These are phyloP conservation scores for Mesaphorura yosii DNA, from an alignment of 1,140 invertebrate genomes.

Conservation along the genomic window DNA sequence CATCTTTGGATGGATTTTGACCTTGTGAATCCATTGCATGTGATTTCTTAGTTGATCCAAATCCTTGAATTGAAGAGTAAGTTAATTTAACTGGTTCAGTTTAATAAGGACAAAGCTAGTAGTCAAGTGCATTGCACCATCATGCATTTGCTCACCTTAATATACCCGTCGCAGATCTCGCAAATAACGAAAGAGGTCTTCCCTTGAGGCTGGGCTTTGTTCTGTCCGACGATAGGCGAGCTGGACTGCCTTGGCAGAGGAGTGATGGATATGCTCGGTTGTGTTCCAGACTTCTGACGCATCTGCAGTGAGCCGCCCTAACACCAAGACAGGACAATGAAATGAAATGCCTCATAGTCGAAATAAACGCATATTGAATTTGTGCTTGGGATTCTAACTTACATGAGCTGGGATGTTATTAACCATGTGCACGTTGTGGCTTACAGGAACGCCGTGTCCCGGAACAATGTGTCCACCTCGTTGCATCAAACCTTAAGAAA, in stretches of 20 bases:
- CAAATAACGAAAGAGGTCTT: constrained; percentile 83
- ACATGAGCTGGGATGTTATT: no score
- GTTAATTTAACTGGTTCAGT: constrained; percentile 7
- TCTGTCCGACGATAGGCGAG: constrained; percentile 35
- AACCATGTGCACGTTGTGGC: no score
- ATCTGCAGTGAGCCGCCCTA: no score
- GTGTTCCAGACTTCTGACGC: constrained; percentile 34
- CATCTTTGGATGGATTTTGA: constrained; percentile 93
- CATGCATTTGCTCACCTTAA: constrained; percentile 48
- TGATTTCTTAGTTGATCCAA: constrained; percentile 81
- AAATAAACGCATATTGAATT: no score
- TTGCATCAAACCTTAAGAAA: no score
- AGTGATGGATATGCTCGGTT: constrained; percentile 83
- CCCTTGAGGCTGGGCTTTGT: constrained; percentile 30
- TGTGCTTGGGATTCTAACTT: no score
- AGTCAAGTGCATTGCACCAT: no score
- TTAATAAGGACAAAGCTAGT: not conserved
- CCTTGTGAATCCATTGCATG: constrained; percentile 94
- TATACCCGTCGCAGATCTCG: constrained; percentile 89
- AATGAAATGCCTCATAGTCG: no score
- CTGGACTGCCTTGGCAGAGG: constrained; percentile 59
- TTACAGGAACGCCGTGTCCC: no score
- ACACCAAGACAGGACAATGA: no score
- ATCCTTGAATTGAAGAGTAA: constrained; percentile 43
- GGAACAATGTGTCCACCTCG: no score